These are phyloP conservation scores for Mohoua ochrocephala DNA, from an alignment of 2,113 vertebrate species.

Conservation along the genomic window DNA sequence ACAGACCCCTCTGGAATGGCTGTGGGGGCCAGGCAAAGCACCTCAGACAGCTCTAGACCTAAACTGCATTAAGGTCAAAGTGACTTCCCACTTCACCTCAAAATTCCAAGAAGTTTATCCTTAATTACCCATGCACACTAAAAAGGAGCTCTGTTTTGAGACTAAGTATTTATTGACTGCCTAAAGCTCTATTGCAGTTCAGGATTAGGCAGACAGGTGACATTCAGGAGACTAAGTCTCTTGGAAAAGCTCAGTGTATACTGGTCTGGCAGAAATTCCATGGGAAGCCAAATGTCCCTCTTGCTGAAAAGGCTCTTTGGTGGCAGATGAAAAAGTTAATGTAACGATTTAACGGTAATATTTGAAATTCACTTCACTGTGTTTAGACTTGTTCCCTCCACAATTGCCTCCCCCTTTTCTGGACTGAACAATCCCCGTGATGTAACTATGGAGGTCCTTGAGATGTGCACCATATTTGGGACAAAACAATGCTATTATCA, in stretches of 20 bases:
- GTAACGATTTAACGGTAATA: not conserved
- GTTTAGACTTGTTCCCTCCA: not conserved
- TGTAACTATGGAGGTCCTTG: conserved; percentile 37
- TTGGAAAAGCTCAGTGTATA: not conserved
- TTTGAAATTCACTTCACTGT: conserved; percentile 34
- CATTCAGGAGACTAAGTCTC: not conserved
- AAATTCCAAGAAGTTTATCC: not conserved
- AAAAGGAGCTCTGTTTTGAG: conserved; percentile 8
- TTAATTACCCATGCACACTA: not conserved
- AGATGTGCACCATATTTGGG: conserved; percentile 27
- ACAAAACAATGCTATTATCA: conserved; percentile 45
- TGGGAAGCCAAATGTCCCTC: not conserved
- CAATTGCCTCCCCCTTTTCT: conserved; percentile 4
- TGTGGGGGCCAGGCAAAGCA: not conserved
- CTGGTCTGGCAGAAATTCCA: conserved; percentile 15
- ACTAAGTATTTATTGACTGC: not conserved
- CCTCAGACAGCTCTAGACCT: not conserved
- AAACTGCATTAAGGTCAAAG: not conserved
- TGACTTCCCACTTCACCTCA: not conserved
- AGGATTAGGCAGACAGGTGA: conserved; percentile 45
- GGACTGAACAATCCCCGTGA: conserved; percentile 21
- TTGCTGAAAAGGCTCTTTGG: conserved; percentile 30
- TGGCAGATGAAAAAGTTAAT: not conserved
- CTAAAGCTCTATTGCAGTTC: not conserved
- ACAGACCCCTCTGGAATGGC: not conserved